Base-by-base conservation (phyloP, 2,888 invertebrate species). In the Aspidiotus rigidus region DNA sequence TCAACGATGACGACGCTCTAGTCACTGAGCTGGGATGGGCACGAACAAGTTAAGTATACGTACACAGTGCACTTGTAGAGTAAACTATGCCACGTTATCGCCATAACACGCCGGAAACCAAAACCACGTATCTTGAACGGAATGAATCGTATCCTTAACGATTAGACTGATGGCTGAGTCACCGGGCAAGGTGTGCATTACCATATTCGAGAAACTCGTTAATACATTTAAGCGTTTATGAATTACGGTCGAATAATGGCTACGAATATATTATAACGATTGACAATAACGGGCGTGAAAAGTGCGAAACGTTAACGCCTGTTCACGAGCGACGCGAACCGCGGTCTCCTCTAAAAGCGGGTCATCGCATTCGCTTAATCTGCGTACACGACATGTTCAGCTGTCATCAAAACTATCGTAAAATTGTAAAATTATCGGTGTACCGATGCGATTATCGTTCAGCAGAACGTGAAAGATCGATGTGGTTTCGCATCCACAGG, bases 261-360 rank as follows among this genome's bases (percentile, higher is more conserved):
- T 8, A 28, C 16, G 59, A 59, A 59, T 59, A 28, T 59, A 59
- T 59, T 59, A 59, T 28, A 28, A 59, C 59, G 59, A 59, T 28
- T 59, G 59, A 59, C 59, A 28, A 59, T 59, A 10, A 59, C 28
- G 28, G 59, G 59, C 59, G 59, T 28, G 59, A 59, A 59, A 59
- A 56, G 10, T 11, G n/a, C 17, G 11, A 10, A n/a, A 16, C 17
- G 10, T 15, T 10, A 16, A 13, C 57, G 16, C n/a, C 10, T 15
- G 16, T n/a, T 17, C 16, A 10, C 11, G n/a, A 15, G 10, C 10
- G 11, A 16, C 15, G 17, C 57, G 57, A 57, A 10, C 10, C 57
- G 57, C 10, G 17, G 16, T 57, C 15, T 16, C 53, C 53, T 53
- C 57, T 17, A 6, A 16, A 16, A 16, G 10, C n/a, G 16, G 17